These are phyloP conservation scores for Chrysolina americana DNA, from an alignment of 2,888 invertebrate species.

Conservation along the genomic window DNA sequence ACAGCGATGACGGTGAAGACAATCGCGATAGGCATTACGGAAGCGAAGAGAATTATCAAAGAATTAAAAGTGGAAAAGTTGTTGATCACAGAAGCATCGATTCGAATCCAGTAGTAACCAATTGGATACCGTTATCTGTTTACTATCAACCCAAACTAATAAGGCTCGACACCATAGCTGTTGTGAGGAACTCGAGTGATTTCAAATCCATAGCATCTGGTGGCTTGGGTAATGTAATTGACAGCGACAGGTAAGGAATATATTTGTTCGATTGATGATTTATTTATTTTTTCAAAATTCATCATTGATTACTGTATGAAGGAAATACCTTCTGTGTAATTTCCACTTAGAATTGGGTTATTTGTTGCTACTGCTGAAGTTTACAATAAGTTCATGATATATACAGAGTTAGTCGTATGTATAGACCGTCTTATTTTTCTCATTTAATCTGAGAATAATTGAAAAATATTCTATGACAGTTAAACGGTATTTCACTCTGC, in stretches of 20 bases:
- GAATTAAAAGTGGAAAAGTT: not conserved
- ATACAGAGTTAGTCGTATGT: too few relatives aligned
- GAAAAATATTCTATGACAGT: too few relatives aligned
- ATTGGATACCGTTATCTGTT: slow-evolving; percentile 67
- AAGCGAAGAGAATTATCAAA: slow-evolving; percentile 4
- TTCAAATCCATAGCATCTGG: slow-evolving; percentile 48
- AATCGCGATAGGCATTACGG: not conserved
- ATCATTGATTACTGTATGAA: too few relatives aligned
- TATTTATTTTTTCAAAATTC: too few relatives aligned
- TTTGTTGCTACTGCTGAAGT: too few relatives aligned
- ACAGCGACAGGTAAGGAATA: slow-evolving; percentile 62
- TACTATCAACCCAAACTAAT: slow-evolving; percentile 64
- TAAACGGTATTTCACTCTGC: too few relatives aligned
- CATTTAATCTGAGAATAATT: too few relatives aligned
- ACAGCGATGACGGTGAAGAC: slow-evolving; percentile 24
- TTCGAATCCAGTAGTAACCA: slow-evolving; percentile 60
- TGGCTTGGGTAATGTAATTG: slow-evolving; percentile 62
- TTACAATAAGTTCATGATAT: too few relatives aligned
- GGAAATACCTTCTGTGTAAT: too few relatives aligned
- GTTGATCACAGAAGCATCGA: slow-evolving; percentile 1
- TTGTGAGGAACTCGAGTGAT: slow-evolving; percentile 62
- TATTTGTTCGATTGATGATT: not conserved
- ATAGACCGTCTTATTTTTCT: too few relatives aligned
- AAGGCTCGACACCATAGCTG: slow-evolving; percentile 61
- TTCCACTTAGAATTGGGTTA: too few relatives aligned